A percentile compares a stretch with the other conserved stretches of the same genome.
These are phyloP conservation scores for Dreissena rostriformis DNA, from an alignment of 1,140 invertebrate species.

Conservation along the genomic window DNA sequence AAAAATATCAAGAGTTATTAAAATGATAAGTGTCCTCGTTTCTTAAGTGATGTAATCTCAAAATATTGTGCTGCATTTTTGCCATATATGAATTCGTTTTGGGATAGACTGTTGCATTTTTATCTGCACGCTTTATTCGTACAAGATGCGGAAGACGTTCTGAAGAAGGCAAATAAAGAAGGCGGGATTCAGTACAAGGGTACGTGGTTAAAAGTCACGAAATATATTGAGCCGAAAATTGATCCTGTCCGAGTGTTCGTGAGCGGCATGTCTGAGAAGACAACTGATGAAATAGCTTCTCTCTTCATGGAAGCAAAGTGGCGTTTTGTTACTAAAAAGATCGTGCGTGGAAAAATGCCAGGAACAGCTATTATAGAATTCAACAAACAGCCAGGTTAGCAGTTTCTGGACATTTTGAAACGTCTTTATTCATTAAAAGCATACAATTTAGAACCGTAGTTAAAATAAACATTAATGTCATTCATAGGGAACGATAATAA, in stretches of 20 bases:
- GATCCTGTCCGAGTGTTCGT: conserved; percentile 21
- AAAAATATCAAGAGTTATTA: too few species aligned
- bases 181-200: background rate
- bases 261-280: conserved; percentile 7
- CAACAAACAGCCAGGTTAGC: background rate
- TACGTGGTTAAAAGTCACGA: background rate
- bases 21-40: too few species aligned
- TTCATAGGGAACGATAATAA: too few species aligned
- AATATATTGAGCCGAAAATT: conserved; percentile 4
- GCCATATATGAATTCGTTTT: too few species aligned
- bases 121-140: background rate
- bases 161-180: background rate
- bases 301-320: background rate
- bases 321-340: background rate
- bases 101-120: background rate
- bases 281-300: conserved; percentile 7
- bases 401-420: background rate
- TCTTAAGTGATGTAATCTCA: too few species aligned
- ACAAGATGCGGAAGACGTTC: conserved; percentile 1
- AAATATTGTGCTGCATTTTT: too few species aligned
- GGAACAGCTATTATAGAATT: conserved; percentile 13
- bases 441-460: too few species aligned
- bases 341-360: conserved; percentile 17
- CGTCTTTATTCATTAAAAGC: too few species aligned
- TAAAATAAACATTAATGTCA: too few species aligned